Evolutionary conservation across 2,113 vertebrate genomes (phyloP).

Genomic region (Hydropotes inermis): DNA sequence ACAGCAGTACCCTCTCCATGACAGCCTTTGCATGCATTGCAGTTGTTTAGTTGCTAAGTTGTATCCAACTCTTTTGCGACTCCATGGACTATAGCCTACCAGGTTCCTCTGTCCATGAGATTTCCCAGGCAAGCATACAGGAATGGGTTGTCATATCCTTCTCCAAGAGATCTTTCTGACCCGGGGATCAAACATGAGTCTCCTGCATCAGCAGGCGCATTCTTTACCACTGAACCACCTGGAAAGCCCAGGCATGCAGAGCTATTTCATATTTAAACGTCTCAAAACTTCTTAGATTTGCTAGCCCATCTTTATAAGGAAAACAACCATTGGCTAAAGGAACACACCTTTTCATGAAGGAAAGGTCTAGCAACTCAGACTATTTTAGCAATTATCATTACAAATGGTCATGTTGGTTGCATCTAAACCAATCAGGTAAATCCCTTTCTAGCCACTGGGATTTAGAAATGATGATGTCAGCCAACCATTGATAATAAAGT

Average conservation of each 20-base stretch:
- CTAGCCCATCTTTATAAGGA: neutral
- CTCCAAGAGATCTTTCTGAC: neutral
- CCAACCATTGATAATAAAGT: neutral
- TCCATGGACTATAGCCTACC: neutral
- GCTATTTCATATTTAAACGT: neutral
- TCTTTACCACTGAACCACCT: neutral
- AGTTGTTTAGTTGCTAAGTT: neutral
- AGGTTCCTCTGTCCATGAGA: neutral
- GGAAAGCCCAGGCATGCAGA: neutral
- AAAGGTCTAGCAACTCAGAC: neutral
- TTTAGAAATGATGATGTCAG: neutral
- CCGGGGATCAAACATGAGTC: neutral
- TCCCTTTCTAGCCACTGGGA: neutral
- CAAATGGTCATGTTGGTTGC: neutral
- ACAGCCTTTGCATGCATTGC: neutral
- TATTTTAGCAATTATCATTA: neutral
- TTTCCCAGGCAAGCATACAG: neutral
- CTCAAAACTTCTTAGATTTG: constrained; percentile 6
- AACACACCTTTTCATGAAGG: neutral
- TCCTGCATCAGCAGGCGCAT: neutral
- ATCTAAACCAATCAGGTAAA: neutral
- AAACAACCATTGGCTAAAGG: neutral
- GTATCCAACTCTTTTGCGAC: neutral
- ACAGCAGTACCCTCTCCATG: neutral
- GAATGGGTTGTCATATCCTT: neutral